Base-by-base conservation (phyloP, 1,140 invertebrate species). In the Lasaia peninsularis region DNA sequence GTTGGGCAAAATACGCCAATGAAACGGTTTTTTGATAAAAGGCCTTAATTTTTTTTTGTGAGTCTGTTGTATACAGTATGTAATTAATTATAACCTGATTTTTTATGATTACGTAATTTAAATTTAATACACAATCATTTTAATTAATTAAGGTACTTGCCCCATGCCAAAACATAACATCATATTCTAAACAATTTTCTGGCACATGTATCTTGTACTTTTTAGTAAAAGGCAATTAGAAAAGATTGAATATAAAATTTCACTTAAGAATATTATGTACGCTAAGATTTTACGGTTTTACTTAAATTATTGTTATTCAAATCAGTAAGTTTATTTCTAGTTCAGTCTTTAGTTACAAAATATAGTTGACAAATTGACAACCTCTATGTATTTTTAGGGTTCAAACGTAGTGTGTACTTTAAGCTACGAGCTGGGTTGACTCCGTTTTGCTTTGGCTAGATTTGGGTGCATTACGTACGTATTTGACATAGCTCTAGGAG, bases 401-500 rank as follows among this genome's bases (percentile, higher is more conserved):
- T 83, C 79, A 87, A 79, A 80, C 70, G 60, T 64, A 71, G 18
- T 16, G 54, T 37, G 20, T 20, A 24, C 16, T 16, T 51, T 24
- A 31, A 44, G 24, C 83, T 78, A 86, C 73, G 74, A 86, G 62
- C 74, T 88, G 48, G 79, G 75, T 73, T 88, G 82, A 53, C 67
- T 76, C 72, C 80, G 84, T 58, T 86, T 88, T 64, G 50, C 65
- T 77, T 88, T 88, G 57, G 76, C 57, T 67, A 80, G 59, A 69
- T 77, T 80, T 56, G 86, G 86, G 75, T 88, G 84, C 76, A 78
- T 82, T 56, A 88, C 84, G 64, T 88, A 88, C 33, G 86, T 88
- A 58, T 88, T 88, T 21, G 86, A 88, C 73, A 86, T 70, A 35
- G 86, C 86, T 71, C 86, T 73, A 55, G 80, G 86, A 21, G 80